Conservation (phyloP, 2,113 vertebrate genomes). For the Perca flavescens region DNA sequence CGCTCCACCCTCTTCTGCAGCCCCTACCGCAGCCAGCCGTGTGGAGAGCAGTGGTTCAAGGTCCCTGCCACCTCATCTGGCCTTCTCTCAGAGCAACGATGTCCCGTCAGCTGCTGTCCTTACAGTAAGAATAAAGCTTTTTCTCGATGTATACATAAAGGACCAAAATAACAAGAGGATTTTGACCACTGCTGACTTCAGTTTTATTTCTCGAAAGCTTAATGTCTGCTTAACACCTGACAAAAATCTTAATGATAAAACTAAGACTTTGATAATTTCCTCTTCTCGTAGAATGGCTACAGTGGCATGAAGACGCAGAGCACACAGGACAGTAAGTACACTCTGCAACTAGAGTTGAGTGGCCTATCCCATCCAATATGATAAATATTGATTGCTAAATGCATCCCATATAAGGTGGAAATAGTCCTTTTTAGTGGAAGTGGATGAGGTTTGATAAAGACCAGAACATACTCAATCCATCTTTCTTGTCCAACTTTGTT, state of each 20-base stretch:
- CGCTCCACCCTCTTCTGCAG: slow-evolving; percentile 63
- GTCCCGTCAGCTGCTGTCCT: slow-evolving; percentile 61
- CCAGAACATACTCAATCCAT: too few relatives aligned
- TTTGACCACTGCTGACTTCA: not conserved
- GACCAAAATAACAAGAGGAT: not conserved
- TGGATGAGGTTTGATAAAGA: slow-evolving; percentile 4
- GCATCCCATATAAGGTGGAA: slow-evolving; percentile 16
- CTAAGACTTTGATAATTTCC: not conserved
- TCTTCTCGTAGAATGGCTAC: slow-evolving; percentile 90
- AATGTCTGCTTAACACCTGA: not conserved
- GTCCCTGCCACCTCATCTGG: slow-evolving; percentile 74
- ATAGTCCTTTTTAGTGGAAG: not conserved
- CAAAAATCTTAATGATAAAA: slow-evolving; percentile 5
- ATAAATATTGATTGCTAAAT: slow-evolving; percentile 43
- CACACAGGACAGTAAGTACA: slow-evolving; percentile 90
- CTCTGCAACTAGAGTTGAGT: slow-evolving; percentile 1
- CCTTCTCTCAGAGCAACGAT: slow-evolving; percentile 79
- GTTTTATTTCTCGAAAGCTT: not conserved
- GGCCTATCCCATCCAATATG: not conserved
- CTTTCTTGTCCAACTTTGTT: not conserved
- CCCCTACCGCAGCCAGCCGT: slow-evolving; percentile 56
- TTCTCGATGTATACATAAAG: not conserved
- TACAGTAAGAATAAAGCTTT: slow-evolving; percentile 57
- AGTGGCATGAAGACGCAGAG: slow-evolving; percentile 85
- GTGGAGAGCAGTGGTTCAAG: slow-evolving; percentile 68